Evolutionary conservation across 64 coral and sea anemone species (phyloP).

Genomic region (Montipora sp.): DNA sequence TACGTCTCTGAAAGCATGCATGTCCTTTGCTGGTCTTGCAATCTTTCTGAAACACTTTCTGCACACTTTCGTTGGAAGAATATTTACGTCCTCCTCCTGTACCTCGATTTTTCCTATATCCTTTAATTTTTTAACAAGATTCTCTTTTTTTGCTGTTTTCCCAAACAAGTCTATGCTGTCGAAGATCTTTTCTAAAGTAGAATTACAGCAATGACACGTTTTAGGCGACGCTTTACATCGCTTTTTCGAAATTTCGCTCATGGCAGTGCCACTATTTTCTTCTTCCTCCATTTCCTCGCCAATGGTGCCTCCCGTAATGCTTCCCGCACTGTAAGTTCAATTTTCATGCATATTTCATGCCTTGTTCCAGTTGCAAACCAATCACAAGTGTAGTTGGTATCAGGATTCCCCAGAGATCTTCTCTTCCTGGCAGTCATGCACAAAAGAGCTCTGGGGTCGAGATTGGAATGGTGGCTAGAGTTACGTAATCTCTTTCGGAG

Average conservation of each 20-base stretch:
- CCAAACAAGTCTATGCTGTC: conserved; percentile 4
- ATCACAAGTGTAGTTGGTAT: not conserved
- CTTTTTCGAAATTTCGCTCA: not conserved
- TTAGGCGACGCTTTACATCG: not conserved
- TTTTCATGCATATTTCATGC: not conserved
- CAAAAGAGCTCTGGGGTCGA: not conserved
- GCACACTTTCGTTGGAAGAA: conserved; percentile 40
- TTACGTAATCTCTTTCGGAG: too few relatives aligned
- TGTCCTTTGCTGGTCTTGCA: not conserved
- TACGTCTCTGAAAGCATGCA: conserved; percentile 22
- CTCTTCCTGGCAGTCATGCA: not conserved
- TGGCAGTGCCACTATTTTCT: not conserved
- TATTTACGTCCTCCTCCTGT: conserved; percentile 6
- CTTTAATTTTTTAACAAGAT: conserved; percentile 23
- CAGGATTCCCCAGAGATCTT: not conserved
- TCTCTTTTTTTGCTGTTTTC: not conserved
- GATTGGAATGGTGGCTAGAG: not conserved
- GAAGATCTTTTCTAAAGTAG: not conserved
- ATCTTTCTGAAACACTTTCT: conserved; percentile 50
- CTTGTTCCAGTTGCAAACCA: not conserved
- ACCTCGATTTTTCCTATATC: conserved; percentile 35
- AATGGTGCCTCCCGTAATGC: not conserved
- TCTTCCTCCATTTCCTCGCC: not conserved
- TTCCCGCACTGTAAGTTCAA: not conserved
- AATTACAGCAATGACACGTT: not conserved